Evolutionary conservation across 2,888 invertebrate species (phyloP), one percentile per base, ranked within the genome.

Genomic region (Acholoe squamosa): DNA sequence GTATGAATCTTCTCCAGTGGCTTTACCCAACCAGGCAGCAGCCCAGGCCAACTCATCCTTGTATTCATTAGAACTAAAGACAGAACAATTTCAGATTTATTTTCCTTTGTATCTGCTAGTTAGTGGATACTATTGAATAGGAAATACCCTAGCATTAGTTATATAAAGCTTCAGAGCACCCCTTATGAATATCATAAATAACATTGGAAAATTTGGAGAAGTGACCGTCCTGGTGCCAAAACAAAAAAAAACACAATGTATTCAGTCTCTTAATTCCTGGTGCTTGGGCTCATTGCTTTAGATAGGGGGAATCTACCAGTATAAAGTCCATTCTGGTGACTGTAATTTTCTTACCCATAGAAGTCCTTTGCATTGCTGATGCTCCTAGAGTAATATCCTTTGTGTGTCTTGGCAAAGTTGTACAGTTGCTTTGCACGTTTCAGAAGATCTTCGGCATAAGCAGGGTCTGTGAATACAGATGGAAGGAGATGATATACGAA

Each of bases 361-460:
- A 96, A 97, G 91, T 96, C 96, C 19, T 96, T 96, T 0, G 96
- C 96, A 0, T 96, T 96, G 52, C 96, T 96, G 93, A 97, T 96
- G 0, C 96, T 96, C 91, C 96, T 96, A 92, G 96, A 96, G 92
- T 96, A 97, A 1, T 96, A 94, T 0, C 97, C 97, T 67, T 96
- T 94, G 93, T 96, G 95, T 16, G 93, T 94, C 31, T 95, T 96
- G 0, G 96, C 97, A 92, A 97, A 97, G 90, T 96, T 94, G 93
- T 96, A 97, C 54, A 97, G 94, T 92, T 96, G 95, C 71, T 94
- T 95, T 0, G 97, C 96, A 93, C 97, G 97, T n/a, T 93, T 93
- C 28, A 97, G 93, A 80, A 96, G 95, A 67, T 94, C 91, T 22
- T 94, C 94, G 0, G 96, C 96, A 93, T 97, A 97, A 0, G 52